Conservation (phyloP, 2,797 vertebrate genomes). For the Oceanodroma leucorhoa region DNA sequence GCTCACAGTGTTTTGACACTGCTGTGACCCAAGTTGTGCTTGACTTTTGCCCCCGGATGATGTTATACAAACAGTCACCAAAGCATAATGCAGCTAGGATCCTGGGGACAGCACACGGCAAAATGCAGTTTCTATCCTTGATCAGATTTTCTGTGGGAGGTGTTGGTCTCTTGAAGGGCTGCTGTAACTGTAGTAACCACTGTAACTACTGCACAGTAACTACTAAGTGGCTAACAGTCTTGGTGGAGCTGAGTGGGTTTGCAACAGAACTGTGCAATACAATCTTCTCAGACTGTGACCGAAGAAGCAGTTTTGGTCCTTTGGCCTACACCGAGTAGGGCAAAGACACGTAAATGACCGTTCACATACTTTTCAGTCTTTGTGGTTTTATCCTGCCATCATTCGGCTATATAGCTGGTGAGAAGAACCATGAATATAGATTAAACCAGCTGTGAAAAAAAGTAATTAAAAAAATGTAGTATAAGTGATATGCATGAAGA, state of each 20-base stretch:
- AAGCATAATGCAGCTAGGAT: neutral
- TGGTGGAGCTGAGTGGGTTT: neutral
- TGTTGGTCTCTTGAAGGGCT: neutral
- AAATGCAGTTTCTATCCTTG: neutral
- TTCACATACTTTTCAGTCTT: neutral
- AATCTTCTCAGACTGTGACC: neutral
- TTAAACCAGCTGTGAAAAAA: neutral
- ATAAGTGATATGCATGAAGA: neutral
- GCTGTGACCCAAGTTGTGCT: neutral
- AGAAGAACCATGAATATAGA: neutral
- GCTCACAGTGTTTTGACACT: neutral
- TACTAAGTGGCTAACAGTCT: neutral
- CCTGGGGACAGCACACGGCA: neutral
- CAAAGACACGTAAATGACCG: neutral
- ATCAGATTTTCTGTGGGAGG: neutral
- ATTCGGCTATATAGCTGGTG: neutral
- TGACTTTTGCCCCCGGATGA: neutral
- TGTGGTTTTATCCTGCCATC: neutral
- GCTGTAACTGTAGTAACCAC: neutral
- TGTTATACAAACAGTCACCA: neutral
- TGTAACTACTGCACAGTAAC: neutral
- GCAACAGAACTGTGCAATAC: neutral
- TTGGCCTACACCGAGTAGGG: neutral
- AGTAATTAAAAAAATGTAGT: neutral
- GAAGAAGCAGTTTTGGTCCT: neutral